Percentiles rank a stretch among this genome's conserved stretches.
Conservation (phyloP, 2,797 vertebrate species). For the Eremophila alpestris region DNA sequence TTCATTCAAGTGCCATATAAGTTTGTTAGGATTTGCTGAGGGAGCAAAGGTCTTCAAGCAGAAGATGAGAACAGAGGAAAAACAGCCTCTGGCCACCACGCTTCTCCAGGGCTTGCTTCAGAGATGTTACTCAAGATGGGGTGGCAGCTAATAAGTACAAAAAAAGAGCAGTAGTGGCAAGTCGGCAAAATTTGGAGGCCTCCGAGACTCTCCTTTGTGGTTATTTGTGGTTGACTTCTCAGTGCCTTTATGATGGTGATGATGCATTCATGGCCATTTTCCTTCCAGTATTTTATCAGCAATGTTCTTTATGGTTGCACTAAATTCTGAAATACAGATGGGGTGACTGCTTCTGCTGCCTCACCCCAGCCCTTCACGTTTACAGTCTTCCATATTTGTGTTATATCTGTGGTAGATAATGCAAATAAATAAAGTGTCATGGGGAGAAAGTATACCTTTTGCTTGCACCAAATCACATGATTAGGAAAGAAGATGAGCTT, state of each 20-base stretch:
- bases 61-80: conserved; percentile 45
- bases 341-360: neutral
- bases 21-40: conserved; percentile 63
- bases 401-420: neutral
- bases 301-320: conserved; percentile 23
- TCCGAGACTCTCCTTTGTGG: neutral
- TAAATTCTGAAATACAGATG: conserved; percentile 6
- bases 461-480: neutral
- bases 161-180: neutral
- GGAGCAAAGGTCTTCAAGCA: conserved; percentile 66
- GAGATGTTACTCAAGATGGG: conserved; percentile 42
- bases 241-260: neutral
- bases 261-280: neutral
- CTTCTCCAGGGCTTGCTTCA: conserved; percentile 19
- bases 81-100: conserved; percentile 35
- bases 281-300: conserved; percentile 25
- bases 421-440: neutral
- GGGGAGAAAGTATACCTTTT: neutral
- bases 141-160: conserved; percentile 1
- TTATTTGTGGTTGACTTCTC: neutral
- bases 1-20: conserved; percentile 70
- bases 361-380: neutral
- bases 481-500: neutral
- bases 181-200: neutral
- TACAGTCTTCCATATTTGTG: neutral